A percentile compares a stretch with the other conserved stretches of the same genome.
These are phyloP conservation scores for Mirza zaza DNA, from an alignment of 2,113 vertebrate species.

Conservation along the genomic window DNA sequence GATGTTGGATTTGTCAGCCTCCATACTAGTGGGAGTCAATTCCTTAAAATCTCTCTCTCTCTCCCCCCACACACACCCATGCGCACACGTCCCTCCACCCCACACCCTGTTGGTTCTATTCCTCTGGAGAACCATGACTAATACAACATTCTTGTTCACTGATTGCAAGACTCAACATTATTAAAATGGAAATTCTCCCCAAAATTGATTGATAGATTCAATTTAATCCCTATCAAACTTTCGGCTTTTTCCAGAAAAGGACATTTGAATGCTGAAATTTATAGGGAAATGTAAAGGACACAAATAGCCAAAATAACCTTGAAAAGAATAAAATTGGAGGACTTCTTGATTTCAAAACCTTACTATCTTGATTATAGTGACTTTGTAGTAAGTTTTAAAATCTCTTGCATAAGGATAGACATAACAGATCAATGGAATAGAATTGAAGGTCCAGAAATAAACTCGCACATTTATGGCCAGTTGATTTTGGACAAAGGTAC, in stretches of 20 bases:
- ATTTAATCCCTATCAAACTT: not conserved
- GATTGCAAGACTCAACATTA: not conserved
- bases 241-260: not conserved
- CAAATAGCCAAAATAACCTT: not conserved
- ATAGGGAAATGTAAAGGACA: not conserved
- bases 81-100: too few species aligned
- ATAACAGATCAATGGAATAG: not conserved
- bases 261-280: not conserved
- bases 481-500: not conserved
- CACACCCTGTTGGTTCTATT: not conserved
- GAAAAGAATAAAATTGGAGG: not conserved
- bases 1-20: not conserved
- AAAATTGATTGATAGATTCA: not conserved
- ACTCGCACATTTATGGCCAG: not conserved
- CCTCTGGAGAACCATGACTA: not conserved
- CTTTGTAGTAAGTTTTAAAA: not conserved
- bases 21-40: not conserved
- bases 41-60: not conserved
- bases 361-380: not conserved
- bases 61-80: too few species aligned
- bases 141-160: not conserved
- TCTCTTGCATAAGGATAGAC: not conserved
- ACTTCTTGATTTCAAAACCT: not conserved
- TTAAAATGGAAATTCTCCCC: too few species aligned
- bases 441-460: not conserved